Evolutionary conservation across 23 tunicate genomes (phyloP), one percentile per base, ranked within the genome.

Genomic region (Phallusia fumigata): DNA sequence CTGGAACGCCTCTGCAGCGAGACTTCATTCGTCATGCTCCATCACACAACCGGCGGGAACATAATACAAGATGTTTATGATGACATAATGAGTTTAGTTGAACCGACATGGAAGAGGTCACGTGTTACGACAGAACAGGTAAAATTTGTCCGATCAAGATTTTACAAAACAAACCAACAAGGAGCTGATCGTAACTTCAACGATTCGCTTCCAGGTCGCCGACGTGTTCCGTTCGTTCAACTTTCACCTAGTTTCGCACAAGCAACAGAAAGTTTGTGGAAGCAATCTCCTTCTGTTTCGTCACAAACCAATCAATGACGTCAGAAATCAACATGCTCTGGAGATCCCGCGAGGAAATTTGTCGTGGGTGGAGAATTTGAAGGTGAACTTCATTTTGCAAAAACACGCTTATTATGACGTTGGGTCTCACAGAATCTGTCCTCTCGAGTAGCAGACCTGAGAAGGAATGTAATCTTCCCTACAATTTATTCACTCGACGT

Each of bases 281-380:
- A 58, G 69, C 69, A 58, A 58, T 24, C 69, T 58, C 69, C 69
- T 58, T 58, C 69, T 58, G 16, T 58, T 58, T 16, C 69, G 69
- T 21, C 69, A 58, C 69, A 58, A 58, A 58, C 26, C 26, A 58
- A 24, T 3, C 2, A 58, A 58, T 58, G 28, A 6, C 28, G 69
- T 58, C 69, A 58, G 15, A 22, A 58, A 58, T 2, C 3, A 24
- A 6, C 26, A 21, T 1, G 11, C 13, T 11, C 5, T 58, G 8
- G 69, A 58, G 13, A 13, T 58, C 5, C 26, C 69, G 28, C 8
- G 3, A 22, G 69, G 69, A 58, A 58, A 58, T 24, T 13, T 58
- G 26, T 1, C 11, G 3, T 58, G 69, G 69, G 28, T 58, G 26
- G 28, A 58, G 3, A 58, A 58, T 6, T 24, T 58, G 69, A 22